Evolutionary conservation across 1,140 invertebrate species (phyloP), one percentile per base, ranked within the genome.

Genomic region (Polypedilum vanderplanki): DNA sequence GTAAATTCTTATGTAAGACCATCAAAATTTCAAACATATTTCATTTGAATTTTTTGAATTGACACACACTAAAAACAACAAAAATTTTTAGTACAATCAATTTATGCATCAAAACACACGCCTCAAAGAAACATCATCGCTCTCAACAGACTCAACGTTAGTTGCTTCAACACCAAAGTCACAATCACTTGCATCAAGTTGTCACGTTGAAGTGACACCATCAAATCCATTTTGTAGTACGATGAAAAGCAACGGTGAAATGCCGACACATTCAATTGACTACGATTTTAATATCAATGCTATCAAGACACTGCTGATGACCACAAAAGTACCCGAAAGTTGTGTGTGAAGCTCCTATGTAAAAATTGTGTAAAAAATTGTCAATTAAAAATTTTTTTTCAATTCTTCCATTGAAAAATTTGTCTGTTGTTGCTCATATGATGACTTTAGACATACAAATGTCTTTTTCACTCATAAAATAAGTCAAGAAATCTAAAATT

Each of bases 281-380:
- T 74, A 73, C 20, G 75, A 76, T 74, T 79, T 85, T 22, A 85
- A 86, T 78, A 87, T 87, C n/a, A 83, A 87, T 76, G 87, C 87
- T 46, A 88, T 89, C 78, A 88, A 88, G 78, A 86, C 88, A 77
- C 82, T 86, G 75, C 83, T 88, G 15, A 88, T 88, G 87, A 86
- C 87, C 8, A 87, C 86, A 79, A 85, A 87, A 77, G 83, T 89
- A 75, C 88, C 88, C 22, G 87, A 88, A 80, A 88, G 87, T 79
- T 88, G 87, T 80, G 88, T 89, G 76, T 88, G 87, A 85, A 76
- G 65, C 8, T 12, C 2, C 46, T 15, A 3, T 57, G 8, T 33
- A 33, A 33, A 33, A 3, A 33, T 33, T 33, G 5, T 33, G 24
- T 33, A 33, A 33, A 33, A 5, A 33, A 33, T n/a, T 33, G 24